These are phyloP conservation scores for Varecia variegata DNA, from an alignment of 2,797 vertebrate species.

Conservation along the genomic window DNA sequence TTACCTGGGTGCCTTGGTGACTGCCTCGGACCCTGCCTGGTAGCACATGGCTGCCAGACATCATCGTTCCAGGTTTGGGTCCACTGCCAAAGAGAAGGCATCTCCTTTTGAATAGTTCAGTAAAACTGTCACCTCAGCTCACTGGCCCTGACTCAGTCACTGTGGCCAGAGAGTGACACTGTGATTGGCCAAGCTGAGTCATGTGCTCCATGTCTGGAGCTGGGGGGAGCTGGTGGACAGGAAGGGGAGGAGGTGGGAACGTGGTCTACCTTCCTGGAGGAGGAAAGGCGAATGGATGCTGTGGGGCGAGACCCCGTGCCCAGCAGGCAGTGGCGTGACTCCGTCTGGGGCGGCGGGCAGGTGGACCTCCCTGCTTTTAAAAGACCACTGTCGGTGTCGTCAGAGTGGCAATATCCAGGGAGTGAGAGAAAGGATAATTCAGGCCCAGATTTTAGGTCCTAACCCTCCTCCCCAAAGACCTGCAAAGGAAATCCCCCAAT, in stretches of 20 bases:
- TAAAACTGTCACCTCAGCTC: background rate
- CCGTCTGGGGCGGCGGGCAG: background rate
- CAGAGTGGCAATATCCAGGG: background rate
- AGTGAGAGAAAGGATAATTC: background rate
- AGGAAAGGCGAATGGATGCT: too few species aligned
- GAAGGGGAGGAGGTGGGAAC: background rate
- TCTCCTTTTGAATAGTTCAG: background rate
- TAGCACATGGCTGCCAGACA: background rate
- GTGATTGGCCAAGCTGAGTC: background rate
- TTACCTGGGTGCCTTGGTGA: background rate
- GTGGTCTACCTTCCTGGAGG: background rate
- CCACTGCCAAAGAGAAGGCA: background rate
- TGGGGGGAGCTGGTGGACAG: background rate
- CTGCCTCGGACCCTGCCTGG: background rate
- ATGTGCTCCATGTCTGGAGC: fast-evolving
- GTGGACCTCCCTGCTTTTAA: background rate
- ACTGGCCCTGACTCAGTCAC: background rate
- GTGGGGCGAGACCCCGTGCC: background rate
- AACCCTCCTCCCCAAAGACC: constrained; percentile 5
- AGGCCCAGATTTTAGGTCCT: background rate
- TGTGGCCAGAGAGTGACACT: background rate
- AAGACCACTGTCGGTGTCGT: background rate
- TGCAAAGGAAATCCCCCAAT: background rate
- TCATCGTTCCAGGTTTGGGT: background rate
- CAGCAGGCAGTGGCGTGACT: background rate